phyloP scores from a whole-genome alignment of 2,113 vertebrate species.

The Centrocercus urophasianus region DNA sequence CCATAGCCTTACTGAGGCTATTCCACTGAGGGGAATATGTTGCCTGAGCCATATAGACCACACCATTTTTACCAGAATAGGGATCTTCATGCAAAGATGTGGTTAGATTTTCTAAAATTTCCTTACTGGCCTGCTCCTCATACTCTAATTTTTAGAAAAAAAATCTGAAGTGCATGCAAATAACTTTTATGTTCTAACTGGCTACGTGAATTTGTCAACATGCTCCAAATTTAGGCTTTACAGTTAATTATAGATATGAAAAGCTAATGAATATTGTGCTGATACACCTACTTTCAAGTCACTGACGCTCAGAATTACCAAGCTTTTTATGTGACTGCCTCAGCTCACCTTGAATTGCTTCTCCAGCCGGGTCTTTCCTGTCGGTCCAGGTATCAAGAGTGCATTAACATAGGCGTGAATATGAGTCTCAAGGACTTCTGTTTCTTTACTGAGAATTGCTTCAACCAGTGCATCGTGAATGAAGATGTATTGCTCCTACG shows the following conservation, averaged over 20 bases:
- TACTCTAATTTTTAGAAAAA: neutral
- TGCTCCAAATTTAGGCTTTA: neutral
- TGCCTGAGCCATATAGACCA: neutral
- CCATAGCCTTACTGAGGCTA: neutral
- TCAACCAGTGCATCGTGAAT: conserved; percentile 93
- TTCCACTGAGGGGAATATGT: neutral
- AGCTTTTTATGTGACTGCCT: neutral
- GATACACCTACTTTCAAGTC: neutral
- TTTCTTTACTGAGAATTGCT: conserved; percentile 90
- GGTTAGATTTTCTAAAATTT: neutral
- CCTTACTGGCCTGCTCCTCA: neutral
- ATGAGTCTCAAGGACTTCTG: conserved; percentile 85
- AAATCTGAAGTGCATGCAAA: neutral
- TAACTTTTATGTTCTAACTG: neutral
- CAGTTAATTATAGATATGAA: neutral
- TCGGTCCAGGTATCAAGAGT: conserved; percentile 87
- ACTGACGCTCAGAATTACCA: neutral
- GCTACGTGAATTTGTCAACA: neutral
- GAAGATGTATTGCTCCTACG: conserved; percentile 94
- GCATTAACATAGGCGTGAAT: conserved; percentile 91
- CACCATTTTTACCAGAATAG: neutral
- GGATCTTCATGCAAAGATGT: too few species aligned
- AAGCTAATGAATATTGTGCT: neutral
- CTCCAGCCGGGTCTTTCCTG: conserved; percentile 88
- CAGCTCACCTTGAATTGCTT: conserved; percentile 92